These are phyloP conservation scores for Cettia cetti DNA, from an alignment of 2,113 vertebrate genomes.

Conservation along the genomic window DNA sequence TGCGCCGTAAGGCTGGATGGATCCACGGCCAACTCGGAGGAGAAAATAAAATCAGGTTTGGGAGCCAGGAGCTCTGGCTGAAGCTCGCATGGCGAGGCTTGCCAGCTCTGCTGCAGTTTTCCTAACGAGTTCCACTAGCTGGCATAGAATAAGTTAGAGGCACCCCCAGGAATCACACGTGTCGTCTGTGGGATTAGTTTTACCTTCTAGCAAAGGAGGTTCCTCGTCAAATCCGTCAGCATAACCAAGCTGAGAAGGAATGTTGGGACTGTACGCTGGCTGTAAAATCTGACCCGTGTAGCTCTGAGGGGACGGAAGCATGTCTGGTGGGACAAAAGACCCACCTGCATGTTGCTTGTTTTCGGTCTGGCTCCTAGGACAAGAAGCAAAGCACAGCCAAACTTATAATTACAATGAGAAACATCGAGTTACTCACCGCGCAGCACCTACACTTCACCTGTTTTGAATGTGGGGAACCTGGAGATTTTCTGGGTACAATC, in stretches of 20 bases:
- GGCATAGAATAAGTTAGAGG: neutral
- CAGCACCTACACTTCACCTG: neutral
- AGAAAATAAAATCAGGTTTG: neutral
- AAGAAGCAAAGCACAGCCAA: neutral
- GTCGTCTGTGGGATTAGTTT: neutral
- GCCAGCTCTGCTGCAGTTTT: neutral
- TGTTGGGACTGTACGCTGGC: neutral
- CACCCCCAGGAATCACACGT: neutral
- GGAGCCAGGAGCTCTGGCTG: neutral
- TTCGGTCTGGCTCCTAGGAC: conserved; percentile 19
- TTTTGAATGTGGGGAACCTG: neutral
- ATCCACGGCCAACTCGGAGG: neutral
- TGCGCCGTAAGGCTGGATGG: neutral
- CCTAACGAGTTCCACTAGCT: neutral
- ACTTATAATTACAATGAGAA: neutral
- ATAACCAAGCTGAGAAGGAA: conserved; percentile 37
- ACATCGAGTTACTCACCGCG: accelerated
- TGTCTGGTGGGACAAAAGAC: conserved; percentile 29
- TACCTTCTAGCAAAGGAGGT: conserved; percentile 88
- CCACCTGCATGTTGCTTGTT: neutral
- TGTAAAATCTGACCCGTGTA: conserved; percentile 76
- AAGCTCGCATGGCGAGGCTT: neutral
- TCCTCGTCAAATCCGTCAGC: conserved; percentile 76
- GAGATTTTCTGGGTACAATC: neutral
- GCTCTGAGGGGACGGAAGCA: neutral